phyloP scores from a whole-genome alignment of 2,888 invertebrate genomes.

The Octodonta nipae region DNA sequence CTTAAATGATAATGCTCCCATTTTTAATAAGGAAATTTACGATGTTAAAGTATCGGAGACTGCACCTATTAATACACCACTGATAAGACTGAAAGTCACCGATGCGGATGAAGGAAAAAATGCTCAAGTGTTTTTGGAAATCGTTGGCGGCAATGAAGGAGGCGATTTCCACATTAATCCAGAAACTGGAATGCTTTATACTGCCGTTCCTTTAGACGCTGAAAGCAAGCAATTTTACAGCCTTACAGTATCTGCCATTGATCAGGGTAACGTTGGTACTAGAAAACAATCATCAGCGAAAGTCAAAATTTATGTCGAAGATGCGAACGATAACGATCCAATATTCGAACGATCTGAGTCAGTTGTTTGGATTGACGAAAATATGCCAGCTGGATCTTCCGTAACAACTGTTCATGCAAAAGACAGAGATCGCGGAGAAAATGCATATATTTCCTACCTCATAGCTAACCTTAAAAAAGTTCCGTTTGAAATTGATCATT shows the following conservation, averaged over 20 bases:
- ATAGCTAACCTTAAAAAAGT: conserved; percentile 80
- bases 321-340: conserved; percentile 91
- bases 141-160: conserved; percentile 83
- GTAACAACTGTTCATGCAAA: conserved; percentile 74
- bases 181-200: conserved; percentile 79
- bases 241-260: conserved; percentile 77
- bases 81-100: conserved; percentile 73
- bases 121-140: conserved; percentile 72
- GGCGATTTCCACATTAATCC: conserved; percentile 78
- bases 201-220: conserved; percentile 68
- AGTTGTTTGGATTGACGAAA: conserved; percentile 69
- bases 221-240: conserved; percentile 74
- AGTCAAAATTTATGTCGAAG: conserved; percentile 75
- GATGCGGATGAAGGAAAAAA: conserved; percentile 71
- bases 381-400: conserved; percentile 71
- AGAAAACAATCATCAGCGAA: conserved; percentile 80
- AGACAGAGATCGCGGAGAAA: conserved; percentile 85
- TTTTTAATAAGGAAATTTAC: conserved; percentile 76
- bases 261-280: conserved; percentile 71
- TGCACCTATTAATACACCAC: conserved; percentile 75
- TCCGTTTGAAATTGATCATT: conserved; percentile 92
- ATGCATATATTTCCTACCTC: conserved; percentile 88
- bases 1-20: conserved; percentile 73
- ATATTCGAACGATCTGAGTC: conserved; percentile 61
- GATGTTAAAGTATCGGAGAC: conserved; percentile 79